phyloP scores from a whole-genome alignment of 2,888 invertebrate species.

The Heliothis peltigera region DNA sequence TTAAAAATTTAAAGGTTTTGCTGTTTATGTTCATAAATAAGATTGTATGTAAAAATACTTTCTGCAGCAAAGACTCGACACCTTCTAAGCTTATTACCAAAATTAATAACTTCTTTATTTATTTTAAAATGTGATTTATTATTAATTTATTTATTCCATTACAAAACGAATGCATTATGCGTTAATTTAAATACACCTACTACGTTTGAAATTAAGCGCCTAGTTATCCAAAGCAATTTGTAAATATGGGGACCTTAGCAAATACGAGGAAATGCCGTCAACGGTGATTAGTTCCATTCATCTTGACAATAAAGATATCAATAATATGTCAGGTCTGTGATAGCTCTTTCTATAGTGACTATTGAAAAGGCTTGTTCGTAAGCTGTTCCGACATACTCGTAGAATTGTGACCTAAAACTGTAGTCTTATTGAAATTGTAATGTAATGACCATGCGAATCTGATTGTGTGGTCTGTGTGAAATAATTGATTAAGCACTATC shows the following conservation, averaged over 20 bases:
- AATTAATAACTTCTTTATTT: conserved; percentile 19
- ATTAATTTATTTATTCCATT: conserved; percentile 13
- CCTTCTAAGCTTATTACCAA: conserved; percentile 27
- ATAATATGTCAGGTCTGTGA: conserved; percentile 28
- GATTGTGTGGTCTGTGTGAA: conserved; percentile 21
- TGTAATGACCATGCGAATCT: conserved; percentile 47
- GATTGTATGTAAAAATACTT: conserved; percentile 6
- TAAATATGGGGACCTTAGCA: conserved; percentile 15
- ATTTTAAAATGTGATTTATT: conserved; percentile 28
- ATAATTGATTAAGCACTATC: conserved; percentile 13
- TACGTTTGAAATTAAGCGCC: not conserved
- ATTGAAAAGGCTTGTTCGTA: conserved; percentile 21
- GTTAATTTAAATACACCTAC: not conserved
- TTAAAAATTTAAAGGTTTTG: not conserved
- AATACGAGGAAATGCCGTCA: conserved; percentile 53
- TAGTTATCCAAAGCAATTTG: conserved; percentile 7
- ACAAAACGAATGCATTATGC: conserved; percentile 13
- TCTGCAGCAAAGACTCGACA: conserved; percentile 14
- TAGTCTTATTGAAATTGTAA: conserved; percentile 33
- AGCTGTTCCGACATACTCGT: conserved; percentile 13
- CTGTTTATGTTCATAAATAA: not conserved
- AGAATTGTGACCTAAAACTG: conserved; percentile 11
- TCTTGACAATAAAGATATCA: conserved; percentile 36
- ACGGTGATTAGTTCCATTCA: conserved; percentile 47
- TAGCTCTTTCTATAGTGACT: conserved; percentile 27